Evolutionary conservation across 2,113 vertebrate species (phyloP).

Genomic region (Pachypanchax playfairii): DNA sequence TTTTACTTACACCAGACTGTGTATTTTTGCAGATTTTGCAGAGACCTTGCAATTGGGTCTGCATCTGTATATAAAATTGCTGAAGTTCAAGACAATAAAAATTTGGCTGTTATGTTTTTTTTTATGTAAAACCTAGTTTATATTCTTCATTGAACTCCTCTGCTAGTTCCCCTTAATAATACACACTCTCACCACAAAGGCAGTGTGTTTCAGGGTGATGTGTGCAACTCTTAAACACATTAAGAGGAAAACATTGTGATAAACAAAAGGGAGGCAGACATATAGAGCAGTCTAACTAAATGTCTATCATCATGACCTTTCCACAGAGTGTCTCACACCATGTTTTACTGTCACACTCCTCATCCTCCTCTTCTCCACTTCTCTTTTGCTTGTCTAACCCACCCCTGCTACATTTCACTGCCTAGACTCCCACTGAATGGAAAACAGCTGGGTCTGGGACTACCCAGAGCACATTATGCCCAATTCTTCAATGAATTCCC

Average conservation of each 20-base stretch:
- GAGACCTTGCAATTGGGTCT: too few relatives aligned
- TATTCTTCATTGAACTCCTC: not conserved
- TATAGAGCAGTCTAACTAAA: slow-evolving; percentile 8
- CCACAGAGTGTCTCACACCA: slow-evolving; percentile 53
- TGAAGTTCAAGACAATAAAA: too few relatives aligned
- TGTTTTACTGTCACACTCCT: slow-evolving; percentile 51
- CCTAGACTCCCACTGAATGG: slow-evolving; percentile 70
- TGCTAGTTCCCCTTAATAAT: not conserved
- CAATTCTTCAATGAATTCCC: slow-evolving; percentile 74
- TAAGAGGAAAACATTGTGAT: slow-evolving; percentile 1
- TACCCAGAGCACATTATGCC: slow-evolving; percentile 74
- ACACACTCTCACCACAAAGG: not conserved
- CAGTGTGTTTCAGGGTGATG: not conserved
- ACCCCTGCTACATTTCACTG: slow-evolving; percentile 62
- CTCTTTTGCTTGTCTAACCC: slow-evolving; percentile 48
- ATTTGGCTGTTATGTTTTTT: not conserved
- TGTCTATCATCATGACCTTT: slow-evolving; percentile 49
- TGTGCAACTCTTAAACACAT: not conserved
- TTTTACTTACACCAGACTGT: too few relatives aligned
- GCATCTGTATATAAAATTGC: not conserved
- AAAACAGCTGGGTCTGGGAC: slow-evolving; percentile 76
- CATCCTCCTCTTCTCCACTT: slow-evolving; percentile 49
- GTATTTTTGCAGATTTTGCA: too few relatives aligned
- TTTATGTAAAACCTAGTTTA: not conserved
- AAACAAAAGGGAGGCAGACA: slow-evolving; percentile 19